Base-by-base conservation (phyloP, 2,888 invertebrate species). In the Netelia inedita region DNA sequence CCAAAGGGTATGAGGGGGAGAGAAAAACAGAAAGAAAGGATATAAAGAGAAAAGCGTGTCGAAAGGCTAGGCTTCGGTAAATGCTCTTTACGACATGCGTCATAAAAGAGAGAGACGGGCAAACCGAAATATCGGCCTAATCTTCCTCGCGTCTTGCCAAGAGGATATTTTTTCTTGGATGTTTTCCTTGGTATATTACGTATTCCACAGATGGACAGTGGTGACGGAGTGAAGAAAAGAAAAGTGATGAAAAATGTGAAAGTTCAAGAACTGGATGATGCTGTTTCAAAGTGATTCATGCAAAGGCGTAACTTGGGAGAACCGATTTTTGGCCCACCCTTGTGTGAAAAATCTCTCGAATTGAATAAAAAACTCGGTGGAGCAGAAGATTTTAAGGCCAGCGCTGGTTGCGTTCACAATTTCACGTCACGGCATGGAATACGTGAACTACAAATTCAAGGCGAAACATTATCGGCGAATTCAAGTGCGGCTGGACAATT, bases 251-350 rank as follows among this genome's bases (percentile, higher is more conserved):
- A 41, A 72, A 72, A 16, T 72, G 72, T 59, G 21, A 72, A 57
- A 11, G 19, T 59, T 59, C 10, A 89, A 88, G 59, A 88, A 75
- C 86, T 89, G 65, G 88, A 89, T 86, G 87, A 89, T 85, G 88
- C 86, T 75, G 85, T 90, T 79, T 89, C 85, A 80, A 88, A 76
- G 79, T 88, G 88, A 88, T 86, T 87, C 81, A 55, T 85, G 75
- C 87, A 88, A 61, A 84, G 78, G 61, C 81, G 86, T 59, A 73
- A 71, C 59, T 50, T 83, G 59, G 87, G 89, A 88, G 79, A 88
- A 76, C 89, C 88, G 74, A 87, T 89, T 82, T 89, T 88, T 14
- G 80, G 78, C 1, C 57, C 66, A 19, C n/a, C 78, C 1, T 50
- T 81, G 1, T 79, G 79, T 9, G 82, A 87, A 1, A 79, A 85